Evolutionary conservation across 2,113 vertebrate species (phyloP).

Genomic region (Larimichthys polyactis): DNA sequence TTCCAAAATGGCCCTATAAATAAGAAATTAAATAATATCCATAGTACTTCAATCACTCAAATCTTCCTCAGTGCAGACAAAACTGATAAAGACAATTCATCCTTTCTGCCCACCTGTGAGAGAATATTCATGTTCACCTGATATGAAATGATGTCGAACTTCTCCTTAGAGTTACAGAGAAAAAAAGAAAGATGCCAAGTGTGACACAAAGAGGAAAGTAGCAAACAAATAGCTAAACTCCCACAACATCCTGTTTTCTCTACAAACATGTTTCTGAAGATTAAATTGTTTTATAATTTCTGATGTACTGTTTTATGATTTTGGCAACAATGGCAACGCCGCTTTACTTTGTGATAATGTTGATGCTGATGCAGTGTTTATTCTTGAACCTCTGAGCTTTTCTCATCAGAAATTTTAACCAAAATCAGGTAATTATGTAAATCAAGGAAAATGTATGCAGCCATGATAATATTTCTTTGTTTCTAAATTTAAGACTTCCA

Average conservation of each 20-base stretch:
- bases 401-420: not conserved
- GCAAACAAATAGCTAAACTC: constrained; percentile 21
- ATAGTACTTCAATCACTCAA: not conserved
- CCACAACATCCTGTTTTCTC: constrained; percentile 28
- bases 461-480: not conserved
- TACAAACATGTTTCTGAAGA: constrained; percentile 8
- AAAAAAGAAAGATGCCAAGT: constrained; percentile 9
- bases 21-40: not conserved
- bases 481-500: not conserved
- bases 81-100: not conserved
- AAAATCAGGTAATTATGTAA: not conserved
- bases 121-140: constrained; percentile 5
- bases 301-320: constrained; percentile 1
- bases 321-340: not conserved
- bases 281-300: not conserved
- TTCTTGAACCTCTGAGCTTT: constrained; percentile 2
- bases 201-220: not conserved
- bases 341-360: constrained; percentile 18
- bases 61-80: not conserved
- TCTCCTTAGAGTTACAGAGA: not conserved
- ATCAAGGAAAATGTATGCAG: not conserved
- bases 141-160: not conserved
- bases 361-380: constrained; percentile 32
- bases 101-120: not conserved
- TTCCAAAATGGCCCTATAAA: not conserved